Conservation (phyloP, 2,113 vertebrate genomes). For the Zosterops lateralis region DNA sequence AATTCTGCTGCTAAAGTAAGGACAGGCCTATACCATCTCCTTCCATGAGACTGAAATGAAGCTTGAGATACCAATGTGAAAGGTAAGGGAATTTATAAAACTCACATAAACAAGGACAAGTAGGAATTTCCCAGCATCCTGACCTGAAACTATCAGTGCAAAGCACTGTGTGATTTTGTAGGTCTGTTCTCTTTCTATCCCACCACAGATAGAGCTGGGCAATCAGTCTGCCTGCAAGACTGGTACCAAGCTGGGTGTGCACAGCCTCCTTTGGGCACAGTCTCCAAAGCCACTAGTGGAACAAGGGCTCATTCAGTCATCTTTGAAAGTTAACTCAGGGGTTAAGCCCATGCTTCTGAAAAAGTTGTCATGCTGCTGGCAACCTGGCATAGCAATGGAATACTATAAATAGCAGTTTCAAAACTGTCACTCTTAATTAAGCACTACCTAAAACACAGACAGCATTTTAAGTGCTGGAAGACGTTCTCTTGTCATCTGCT, state of each 20-base stretch:
- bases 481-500: conserved; percentile 31
- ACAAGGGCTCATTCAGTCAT: background rate
- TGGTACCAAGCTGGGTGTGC: background rate
- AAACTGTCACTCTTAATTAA: conserved; percentile 53
- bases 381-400: background rate
- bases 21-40: background rate
- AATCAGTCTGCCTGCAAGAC: background rate
- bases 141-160: background rate
- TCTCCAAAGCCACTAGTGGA: background rate
- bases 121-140: background rate
- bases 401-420: conserved; percentile 43
- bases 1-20: background rate
- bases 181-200: background rate
- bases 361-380: background rate
- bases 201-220: background rate
- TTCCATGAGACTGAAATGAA: background rate
- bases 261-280: background rate
- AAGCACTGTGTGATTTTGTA: background rate
- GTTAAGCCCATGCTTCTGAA: conserved; percentile 1
- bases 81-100: background rate
- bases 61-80: background rate
- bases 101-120: background rate
- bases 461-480: conserved; percentile 37
- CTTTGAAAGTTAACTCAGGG: background rate
- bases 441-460: conserved; percentile 36